Base-by-base conservation (phyloP, 2,888 invertebrate species). In the Punctoribates punctum region DNA sequence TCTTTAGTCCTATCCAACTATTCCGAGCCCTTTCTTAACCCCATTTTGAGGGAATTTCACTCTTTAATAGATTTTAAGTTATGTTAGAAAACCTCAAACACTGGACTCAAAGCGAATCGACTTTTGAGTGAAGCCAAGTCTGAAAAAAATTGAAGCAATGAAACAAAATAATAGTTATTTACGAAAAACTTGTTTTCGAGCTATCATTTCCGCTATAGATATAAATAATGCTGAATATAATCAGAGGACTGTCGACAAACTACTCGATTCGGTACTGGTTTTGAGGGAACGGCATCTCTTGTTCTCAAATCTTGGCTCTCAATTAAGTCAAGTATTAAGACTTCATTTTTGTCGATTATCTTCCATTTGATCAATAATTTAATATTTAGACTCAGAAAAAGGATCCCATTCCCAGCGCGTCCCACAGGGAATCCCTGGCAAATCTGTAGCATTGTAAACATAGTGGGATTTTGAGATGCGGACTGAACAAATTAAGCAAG, bases 121-220 rank as follows among this genome's bases (percentile, higher is more conserved):
- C 2, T 57, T 6, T n/a, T n/a, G 57, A 57, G 25, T 17, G 23
- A 57, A 25, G n/a, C 3, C 20, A 20, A 11, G 3, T 57, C 9
- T 6, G 54, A 54, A 54, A 6, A n/a, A 20, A 6, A n/a, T 17
- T 54, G 54, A 54, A 20, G 17, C 5, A 54, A n/a, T 11, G 20
- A 23, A n/a, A 57, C 1, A 57, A 57, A 57, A 57, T n/a, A 25
- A 48, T 15, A 9, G 15, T 48, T 48, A 15, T 48, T 48, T 48
- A 48, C 2, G 48, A 48, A 57, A 57, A 57, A 51, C 57, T 57
- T 57, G 57, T 57, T 57, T 57, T 57, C 57, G n/a, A 57, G n/a
- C 51, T 25, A 57, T 25, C 57, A 57, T 25, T 57, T 57, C 57
- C 57, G 57, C 57, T 57, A 57, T 57, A 25, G 57, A 57, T 57